A percentile compares a stretch with the other conserved stretches of the same genome.
phyloP scores from a whole-genome alignment of 2,888 invertebrate genomes.

The Pasiphila rectangulata region DNA sequence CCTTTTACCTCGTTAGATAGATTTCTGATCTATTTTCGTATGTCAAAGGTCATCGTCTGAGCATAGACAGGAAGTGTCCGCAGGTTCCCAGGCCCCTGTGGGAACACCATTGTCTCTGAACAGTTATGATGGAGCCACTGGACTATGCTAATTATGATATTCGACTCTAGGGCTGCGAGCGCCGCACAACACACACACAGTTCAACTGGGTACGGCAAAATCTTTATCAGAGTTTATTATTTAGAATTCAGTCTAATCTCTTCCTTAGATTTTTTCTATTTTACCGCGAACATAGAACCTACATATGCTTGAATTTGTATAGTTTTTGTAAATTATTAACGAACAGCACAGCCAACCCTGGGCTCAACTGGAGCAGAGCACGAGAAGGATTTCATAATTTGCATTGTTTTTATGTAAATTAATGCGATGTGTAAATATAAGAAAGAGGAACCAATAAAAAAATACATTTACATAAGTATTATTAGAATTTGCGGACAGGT shows the following conservation, averaged over 20 bases:
- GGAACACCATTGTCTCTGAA: constrained; percentile 33
- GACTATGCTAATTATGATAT: constrained; percentile 17
- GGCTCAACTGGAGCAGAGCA: constrained; percentile 14
- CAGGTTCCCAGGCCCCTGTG: constrained; percentile 17
- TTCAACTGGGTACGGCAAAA: too few relatives aligned
- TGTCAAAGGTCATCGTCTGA: constrained; percentile 32
- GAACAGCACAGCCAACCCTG: constrained; percentile 16
- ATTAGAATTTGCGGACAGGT: too few relatives aligned
- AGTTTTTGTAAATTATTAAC: background rate
- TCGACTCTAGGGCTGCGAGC: constrained; percentile 18
- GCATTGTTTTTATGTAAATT: constrained; percentile 31
- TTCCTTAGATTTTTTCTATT: too few relatives aligned
- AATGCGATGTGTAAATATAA: constrained; percentile 23
- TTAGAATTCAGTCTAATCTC: too few relatives aligned
- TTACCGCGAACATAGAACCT: too few relatives aligned
- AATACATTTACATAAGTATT: too few relatives aligned
- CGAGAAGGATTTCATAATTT: constrained; percentile 23
- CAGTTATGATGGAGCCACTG: constrained; percentile 24
- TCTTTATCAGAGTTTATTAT: too few relatives aligned
- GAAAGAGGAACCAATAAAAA: constrained; percentile 2
- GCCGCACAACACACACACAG: too few relatives aligned
- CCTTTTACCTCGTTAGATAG: too few relatives aligned
- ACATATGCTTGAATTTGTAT: background rate
- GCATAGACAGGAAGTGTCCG: constrained; percentile 26
- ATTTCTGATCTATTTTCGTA: background rate